Base-by-base conservation (phyloP, 2,113 vertebrate genomes). In the Melanotaenia duboulayi region DNA sequence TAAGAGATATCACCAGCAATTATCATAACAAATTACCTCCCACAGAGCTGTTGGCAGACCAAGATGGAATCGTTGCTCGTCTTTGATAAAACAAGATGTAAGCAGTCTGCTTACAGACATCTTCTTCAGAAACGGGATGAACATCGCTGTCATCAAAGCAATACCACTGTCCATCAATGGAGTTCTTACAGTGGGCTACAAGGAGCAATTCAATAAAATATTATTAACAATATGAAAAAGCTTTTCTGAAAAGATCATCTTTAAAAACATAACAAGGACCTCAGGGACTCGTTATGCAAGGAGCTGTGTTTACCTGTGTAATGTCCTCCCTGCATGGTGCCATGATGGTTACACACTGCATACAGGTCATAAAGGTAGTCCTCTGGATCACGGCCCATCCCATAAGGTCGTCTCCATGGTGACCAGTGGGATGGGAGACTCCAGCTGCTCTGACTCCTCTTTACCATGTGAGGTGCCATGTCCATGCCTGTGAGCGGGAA, bases 61-160 rank as follows among this genome's bases (percentile, higher is more conserved):
- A 99, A 0, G 97, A 97, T 0, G 98, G 98, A 65, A 99, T 95
- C 0, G 96, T 95, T 7, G 97, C 96, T 51, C 97, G 95, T 67
- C 98, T 90, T 92, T 99, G 98, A 89, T 98, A 99, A 90, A 99
- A 99, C 49, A 99, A 89, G 91, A 99, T 99, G 76, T 99, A 99
- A 4, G 95, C 98, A 0, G 92, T 96, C 89, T 95, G 97, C 62
- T 97, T 97, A 90, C 98, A 99, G 23, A 99, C 96, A 1, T 98
- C 96, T 0, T 96, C 97, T 22, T 99, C 98, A 17, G 96, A 76
- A 16, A 99, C 93, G 2, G 94, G 91, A 83, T 98, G 96, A 54
- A 99, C 98, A 0, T 98, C 96, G 0, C 97, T 99, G 82, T 99
- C 98, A 44, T 99, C 97, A 0, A 99, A 99, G 94, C 97, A 97